Conservation (phyloP, 2,113 vertebrate genomes). For the Anas platyrhynchos region DNA sequence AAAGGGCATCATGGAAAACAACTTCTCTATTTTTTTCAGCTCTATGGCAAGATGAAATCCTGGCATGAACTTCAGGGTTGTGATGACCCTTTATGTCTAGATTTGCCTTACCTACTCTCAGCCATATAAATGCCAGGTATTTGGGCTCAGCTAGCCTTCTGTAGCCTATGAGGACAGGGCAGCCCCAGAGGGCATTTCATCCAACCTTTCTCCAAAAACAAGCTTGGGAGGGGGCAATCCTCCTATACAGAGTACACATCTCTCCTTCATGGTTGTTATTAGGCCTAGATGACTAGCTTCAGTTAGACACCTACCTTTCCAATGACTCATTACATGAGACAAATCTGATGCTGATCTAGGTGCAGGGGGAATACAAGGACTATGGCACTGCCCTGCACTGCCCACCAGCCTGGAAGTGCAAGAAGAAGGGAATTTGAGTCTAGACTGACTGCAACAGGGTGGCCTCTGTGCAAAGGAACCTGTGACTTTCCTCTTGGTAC, state of each 20-base stretch:
- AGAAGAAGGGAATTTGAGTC: background rate
- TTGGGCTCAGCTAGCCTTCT: background rate
- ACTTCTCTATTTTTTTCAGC: background rate
- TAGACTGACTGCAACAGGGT: background rate
- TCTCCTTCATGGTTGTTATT: background rate
- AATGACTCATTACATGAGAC: background rate
- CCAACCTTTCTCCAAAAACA: background rate
- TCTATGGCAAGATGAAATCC: background rate
- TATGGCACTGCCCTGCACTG: background rate
- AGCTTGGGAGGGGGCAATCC: background rate
- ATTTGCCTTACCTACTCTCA: background rate
- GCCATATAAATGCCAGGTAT: background rate
- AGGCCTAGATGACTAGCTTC: background rate
- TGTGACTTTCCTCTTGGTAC: background rate
- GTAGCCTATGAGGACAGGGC: background rate
- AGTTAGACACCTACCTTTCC: background rate
- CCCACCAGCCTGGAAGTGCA: background rate
- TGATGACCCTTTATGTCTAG: background rate
- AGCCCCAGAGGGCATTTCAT: background rate
- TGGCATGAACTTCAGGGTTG: background rate
- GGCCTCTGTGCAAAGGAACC: background rate
- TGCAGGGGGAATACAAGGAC: background rate
- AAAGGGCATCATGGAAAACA: background rate
- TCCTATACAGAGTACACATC: no score
- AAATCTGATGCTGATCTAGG: background rate